A percentile compares a stretch with the other conserved stretches of the same genome.
phyloP scores from a whole-genome alignment of 2,888 invertebrate species.

The Eumacrocentrus americanus region DNA sequence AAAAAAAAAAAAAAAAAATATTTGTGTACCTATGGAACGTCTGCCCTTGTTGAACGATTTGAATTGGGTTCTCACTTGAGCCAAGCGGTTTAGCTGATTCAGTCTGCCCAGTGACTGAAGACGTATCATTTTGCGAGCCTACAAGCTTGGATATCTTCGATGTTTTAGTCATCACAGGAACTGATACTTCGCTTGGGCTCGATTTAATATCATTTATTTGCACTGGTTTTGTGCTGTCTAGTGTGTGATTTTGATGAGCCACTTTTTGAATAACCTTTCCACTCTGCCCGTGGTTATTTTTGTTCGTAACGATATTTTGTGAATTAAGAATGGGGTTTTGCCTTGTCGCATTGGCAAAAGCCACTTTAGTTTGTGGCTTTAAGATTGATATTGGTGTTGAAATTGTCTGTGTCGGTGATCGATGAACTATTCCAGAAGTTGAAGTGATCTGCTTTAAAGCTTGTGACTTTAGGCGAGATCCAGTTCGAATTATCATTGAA shows the following conservation, averaged over 20 bases:
- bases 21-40: slow-evolving; percentile 63
- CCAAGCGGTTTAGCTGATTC: slow-evolving; percentile 60
- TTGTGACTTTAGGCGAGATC: slow-evolving; percentile 45
- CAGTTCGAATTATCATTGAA: slow-evolving; percentile 46
- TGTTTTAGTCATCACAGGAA: slow-evolving; percentile 35
- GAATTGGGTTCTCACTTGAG: slow-evolving; percentile 66
- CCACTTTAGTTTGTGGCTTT: slow-evolving; percentile 49
- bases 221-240: neutral
- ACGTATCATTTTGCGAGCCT: slow-evolving; percentile 32
- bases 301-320: slow-evolving; percentile 33
- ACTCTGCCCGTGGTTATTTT: slow-evolving; percentile 17
- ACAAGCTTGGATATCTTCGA: slow-evolving; percentile 33
- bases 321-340: slow-evolving; percentile 36
- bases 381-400: slow-evolving; percentile 52
- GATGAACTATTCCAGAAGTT: slow-evolving; percentile 7
- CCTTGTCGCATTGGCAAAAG: slow-evolving; percentile 35
- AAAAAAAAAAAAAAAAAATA: neutral
- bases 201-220: neutral
- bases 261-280: slow-evolving; percentile 32
- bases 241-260: neutral
- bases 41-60: slow-evolving; percentile 67
- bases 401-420: slow-evolving; percentile 39
- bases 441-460: slow-evolving; percentile 39
- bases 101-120: slow-evolving; percentile 37
- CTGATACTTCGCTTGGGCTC: neutral